Evolutionary conservation across 2,888 invertebrate genomes (phyloP), one percentile per base, ranked within the genome.

Genomic region (Exephanes ischioxanthus): DNA sequence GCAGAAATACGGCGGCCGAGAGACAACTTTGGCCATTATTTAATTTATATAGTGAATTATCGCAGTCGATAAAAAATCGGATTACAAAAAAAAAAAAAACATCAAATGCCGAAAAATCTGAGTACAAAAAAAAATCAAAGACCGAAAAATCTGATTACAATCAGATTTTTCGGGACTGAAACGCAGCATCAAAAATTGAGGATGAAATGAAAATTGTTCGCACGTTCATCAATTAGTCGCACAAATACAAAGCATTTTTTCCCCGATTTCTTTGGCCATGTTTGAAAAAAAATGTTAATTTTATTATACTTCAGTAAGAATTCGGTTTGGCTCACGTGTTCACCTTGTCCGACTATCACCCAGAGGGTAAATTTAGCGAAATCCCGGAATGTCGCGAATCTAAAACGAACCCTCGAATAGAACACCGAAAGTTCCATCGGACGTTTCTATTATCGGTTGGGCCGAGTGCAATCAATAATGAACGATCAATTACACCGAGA

Each of bases 371-470:
- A 63, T 63, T 63, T 63, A 63, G 9, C 55, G 11, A 55, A 22
- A 55, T 9, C 19, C 22, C 22, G 22, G 11, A 55, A 55, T 22
- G 55, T 55, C 22, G 55, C 55, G 55, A 55, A 11, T 7, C 9
- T 55, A 55, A 55, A 55, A 55, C 22, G 55, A n/a, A 22, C n/a
- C n/a, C 3, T 22, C 19, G 9, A 55, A 55, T 19, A 55, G 9
- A 55, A 55, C 22, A 9, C 55, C 2, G 19, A 9, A 7, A 22
- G 48, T 70, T 68, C 30, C 16, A 26, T 79, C 53, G 16, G 73
- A 73, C 51, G 22, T 73, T 78, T 73, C 58, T 78, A 78, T 83
- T 78, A 68, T 33, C 33, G 73, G 16, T 41, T 33, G 48, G 45
- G 58, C n/a, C 30, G 26, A 11, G 14, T 61, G 9, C 30, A 7